Conservation (phyloP, 2,113 vertebrate genomes). For the Eurystomus gularis region DNA sequence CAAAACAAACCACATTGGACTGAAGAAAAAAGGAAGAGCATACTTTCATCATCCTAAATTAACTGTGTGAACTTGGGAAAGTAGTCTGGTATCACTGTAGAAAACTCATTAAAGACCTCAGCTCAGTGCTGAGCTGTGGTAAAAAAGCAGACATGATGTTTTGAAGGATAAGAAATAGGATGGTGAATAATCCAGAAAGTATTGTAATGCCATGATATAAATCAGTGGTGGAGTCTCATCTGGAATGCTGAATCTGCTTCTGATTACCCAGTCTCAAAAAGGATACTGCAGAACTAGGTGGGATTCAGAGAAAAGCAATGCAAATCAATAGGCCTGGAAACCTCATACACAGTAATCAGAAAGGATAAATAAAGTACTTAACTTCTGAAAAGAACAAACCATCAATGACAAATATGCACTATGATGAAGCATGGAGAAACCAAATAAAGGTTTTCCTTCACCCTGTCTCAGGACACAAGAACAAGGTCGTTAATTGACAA, state of each 20-base stretch:
- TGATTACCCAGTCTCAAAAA: constrained; percentile 7
- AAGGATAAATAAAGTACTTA: neutral
- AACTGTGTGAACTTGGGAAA: constrained; percentile 34
- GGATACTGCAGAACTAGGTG: neutral
- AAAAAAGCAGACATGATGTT: constrained; percentile 64
- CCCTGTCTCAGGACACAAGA: neutral
- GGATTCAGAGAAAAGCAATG: neutral
- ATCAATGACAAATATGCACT: neutral
- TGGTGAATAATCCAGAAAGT: constrained; percentile 61
- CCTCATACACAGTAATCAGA: neutral
- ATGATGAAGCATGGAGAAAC: neutral
- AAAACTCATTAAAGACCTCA: constrained; percentile 60
- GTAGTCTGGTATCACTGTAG: constrained; percentile 55
- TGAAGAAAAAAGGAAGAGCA: constrained; percentile 34
- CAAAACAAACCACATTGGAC: constrained; percentile 40
- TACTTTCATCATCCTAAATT: constrained; percentile 63
- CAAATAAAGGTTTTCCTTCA: neutral
- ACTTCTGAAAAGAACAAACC: neutral
- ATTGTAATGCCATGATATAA: constrained; percentile 55
- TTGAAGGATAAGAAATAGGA: constrained; percentile 57
- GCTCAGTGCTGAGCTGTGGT: constrained; percentile 51
- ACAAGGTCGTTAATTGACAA: neutral
- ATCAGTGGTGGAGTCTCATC: constrained; percentile 57
- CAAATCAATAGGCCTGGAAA: neutral
- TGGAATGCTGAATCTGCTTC: constrained; percentile 18